Evolutionary conservation across 2,113 vertebrate genomes (phyloP), one percentile per base, ranked within the genome.

Genomic region (Polyodon spathula): DNA sequence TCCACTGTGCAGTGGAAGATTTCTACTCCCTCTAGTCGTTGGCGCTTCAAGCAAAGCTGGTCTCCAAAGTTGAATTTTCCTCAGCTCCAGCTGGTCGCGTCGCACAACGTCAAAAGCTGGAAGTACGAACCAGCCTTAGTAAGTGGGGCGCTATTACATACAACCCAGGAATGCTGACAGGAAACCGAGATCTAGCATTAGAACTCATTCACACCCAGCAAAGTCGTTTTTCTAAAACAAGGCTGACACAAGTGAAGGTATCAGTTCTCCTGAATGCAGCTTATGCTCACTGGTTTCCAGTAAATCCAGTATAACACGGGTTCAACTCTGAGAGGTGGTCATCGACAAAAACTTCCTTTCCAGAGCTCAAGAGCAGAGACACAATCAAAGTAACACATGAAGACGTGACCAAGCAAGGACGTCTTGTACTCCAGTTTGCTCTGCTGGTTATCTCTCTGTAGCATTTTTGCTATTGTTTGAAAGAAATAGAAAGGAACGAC

Each of bases 301-400:
- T 50, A n/a, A 50, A 50, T n/a, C 48, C 48, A 50, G 48, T 50
- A 14, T 11, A 14, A n/a, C n/a, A 6, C 5, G 48, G 48, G 48
- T 50, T 50, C 2, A 50, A 50, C 48, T 50, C 48, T 50, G 27
- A 12, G 12, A 50, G 8, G 12, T 50, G 48, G 48, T 11, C 48
- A 50, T 50, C 15, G 48, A 50, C 48, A 50, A 50, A 50, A 50
- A n/a, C 48, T 50, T 50, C 11, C 48, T 50, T 50, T 50, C 11
- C 11, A 50, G 12, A 50, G 48, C 10, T 50, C 48, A 50, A 50
- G 48, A 14, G 10, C 15, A 14, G 48, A 50, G 48, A 50, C 4
- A 27, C 27, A 27, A 27, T 27, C 27, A 27, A 27, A 27, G 27
- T 27, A 27, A 27, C 27, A 27, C 27, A 50, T 8, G 12, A 6